Percentiles rank a stretch among this genome's conserved stretches.
Conservation (phyloP, 1,140 invertebrate genomes). For the Cyrtorhinus lividipennis region DNA sequence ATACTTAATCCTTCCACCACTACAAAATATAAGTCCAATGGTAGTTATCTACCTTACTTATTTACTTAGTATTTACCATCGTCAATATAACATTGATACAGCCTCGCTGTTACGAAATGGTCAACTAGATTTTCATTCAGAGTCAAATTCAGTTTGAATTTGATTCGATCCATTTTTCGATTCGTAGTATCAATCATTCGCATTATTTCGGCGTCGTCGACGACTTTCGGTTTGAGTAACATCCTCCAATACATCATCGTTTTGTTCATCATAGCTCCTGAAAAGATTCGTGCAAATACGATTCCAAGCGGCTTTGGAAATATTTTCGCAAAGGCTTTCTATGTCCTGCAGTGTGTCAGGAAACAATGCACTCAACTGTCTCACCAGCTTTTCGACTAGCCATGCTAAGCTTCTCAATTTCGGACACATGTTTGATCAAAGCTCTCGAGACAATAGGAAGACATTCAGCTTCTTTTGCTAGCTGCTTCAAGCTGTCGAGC, state of each 20-base stretch:
- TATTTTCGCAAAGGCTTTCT: too few species aligned
- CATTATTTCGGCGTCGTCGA: not conserved
- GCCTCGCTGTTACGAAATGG: not conserved
- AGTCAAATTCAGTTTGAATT: not conserved
- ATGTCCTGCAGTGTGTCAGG: too few species aligned
- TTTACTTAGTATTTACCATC: not conserved
- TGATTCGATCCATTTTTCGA: not conserved
- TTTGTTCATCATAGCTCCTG: not conserved
- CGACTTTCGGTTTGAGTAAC: not conserved
- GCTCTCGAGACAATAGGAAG: not conserved
- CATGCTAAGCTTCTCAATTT: not conserved
- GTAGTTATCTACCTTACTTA: too few species aligned
- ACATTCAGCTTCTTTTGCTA: not conserved
- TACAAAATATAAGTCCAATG: too few species aligned
- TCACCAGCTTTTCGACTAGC: not conserved
- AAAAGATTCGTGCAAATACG: not conserved
- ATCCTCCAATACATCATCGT: slow-evolving; percentile 5
- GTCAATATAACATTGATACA: not conserved
- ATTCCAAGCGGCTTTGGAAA: too few species aligned
- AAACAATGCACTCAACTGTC: not conserved
- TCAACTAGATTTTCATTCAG: not conserved
- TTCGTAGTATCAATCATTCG: not conserved
- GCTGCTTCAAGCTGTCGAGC: not conserved
- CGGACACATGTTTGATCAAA: not conserved
- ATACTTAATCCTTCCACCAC: too few species aligned